Base-by-base conservation (phyloP, 2,888 invertebrate species). In the Torymus aiolomorphi region DNA sequence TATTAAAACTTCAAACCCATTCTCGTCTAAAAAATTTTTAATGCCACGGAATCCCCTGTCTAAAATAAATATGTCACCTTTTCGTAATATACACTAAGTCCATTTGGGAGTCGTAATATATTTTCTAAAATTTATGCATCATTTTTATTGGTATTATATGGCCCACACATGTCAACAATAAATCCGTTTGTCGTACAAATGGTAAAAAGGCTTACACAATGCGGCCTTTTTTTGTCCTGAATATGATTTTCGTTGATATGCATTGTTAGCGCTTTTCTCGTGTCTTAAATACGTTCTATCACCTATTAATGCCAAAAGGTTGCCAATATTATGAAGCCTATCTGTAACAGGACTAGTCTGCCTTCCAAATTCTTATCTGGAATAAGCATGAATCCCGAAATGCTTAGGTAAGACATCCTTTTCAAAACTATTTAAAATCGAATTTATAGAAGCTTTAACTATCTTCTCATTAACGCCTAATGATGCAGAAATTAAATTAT, bases 1-100 rank as follows among this genome's bases (percentile, higher is more conserved):
- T 84, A 85, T 85, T n/a, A 81, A 63, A 13, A 84, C 85, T 18
- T 20, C 65, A 62, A 57, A 85, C 1, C 80, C 82, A 66, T 77
- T 65, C 13, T 66, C 62, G 73, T 80, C 70, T 59, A 77, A 74
- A 18, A 73, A 42, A 10, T 73, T 20, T 18, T 62, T 51, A 1
- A 82, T 72, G 56, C 80, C 80, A 16, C 82, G 71, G 42, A 82
- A 80, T 13, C 72, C 82, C 1, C 85, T 66, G 76, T 86, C 85
- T 11, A 85, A 63, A 16, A 85, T 63, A 62, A 77, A 83, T 63
- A 84, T 76, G 76, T 86, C 85, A 11, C 80, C 82, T 59, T 56
- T 31, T 78, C 82, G 61, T 59, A 84, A 13, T 73, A 85, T n/a
- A 42, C 42, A 61, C 16, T 42, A 31, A 5, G 76, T 49, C 1